Percentiles rank a stretch among this genome's conserved stretches.
phyloP scores from a whole-genome alignment of 37 sponge, comb jelly and placozoan genomes.

The Oscarella lobularis region DNA sequence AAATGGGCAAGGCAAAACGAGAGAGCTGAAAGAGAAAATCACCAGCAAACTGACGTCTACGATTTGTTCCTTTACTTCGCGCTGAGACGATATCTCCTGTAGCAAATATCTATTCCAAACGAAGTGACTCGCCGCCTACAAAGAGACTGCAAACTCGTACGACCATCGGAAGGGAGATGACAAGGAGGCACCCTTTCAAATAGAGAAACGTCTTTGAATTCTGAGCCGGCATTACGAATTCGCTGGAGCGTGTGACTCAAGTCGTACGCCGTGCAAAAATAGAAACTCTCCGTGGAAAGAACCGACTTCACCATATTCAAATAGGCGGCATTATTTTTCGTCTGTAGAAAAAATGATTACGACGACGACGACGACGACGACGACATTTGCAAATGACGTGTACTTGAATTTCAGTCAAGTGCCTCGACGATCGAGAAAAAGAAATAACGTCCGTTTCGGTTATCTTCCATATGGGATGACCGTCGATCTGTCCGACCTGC shows the following conservation, averaged over 20 bases:
- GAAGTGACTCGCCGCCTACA: constrained; percentile 77
- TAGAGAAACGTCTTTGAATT: constrained; percentile 41
- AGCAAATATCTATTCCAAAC: constrained; percentile 72
- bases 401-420: constrained; percentile 62
- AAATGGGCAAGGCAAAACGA: constrained; percentile 43
- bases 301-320: constrained; percentile 53
- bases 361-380: neutral
- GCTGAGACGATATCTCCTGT: constrained; percentile 43
- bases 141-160: no score
- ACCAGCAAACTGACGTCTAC: neutral
- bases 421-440: constrained; percentile 37
- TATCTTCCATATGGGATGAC: constrained; percentile 55
- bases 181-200: constrained; percentile 42
- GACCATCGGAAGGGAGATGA: no score
- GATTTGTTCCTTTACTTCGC: constrained; percentile 15
- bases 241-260: constrained; percentile 67
- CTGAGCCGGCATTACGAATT: constrained; percentile 13
- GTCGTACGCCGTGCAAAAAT: constrained; percentile 74
- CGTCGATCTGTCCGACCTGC: constrained; percentile 59
- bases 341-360: constrained; percentile 11
- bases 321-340: constrained; percentile 39
- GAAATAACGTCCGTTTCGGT: constrained; percentile 55
- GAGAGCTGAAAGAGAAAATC: constrained; percentile 19
- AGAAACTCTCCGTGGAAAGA: constrained; percentile 68
- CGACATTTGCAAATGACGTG: neutral